Conservation (phyloP, 2,797 vertebrate species). For the Hybognathus amarus region DNA sequence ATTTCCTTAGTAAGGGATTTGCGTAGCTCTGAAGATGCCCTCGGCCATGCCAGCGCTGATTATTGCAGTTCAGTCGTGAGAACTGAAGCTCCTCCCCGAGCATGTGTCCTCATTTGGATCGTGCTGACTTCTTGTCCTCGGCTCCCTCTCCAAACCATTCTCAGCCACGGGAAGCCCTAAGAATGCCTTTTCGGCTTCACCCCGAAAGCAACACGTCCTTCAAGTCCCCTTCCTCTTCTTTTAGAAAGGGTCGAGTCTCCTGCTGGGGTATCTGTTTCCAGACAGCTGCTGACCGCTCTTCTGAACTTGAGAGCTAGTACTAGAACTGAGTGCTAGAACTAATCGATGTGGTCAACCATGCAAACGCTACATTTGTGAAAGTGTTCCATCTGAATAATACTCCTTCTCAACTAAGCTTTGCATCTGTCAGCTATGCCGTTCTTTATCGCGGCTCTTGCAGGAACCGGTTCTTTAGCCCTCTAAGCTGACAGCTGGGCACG, state of each 20-base stretch:
- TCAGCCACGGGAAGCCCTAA: constrained; percentile 2
- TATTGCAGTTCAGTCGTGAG: constrained; percentile 59
- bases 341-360: constrained; percentile 41
- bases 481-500: constrained; percentile 65
- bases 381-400: neutral
- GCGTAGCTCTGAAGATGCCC: constrained; percentile 48
- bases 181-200: constrained; percentile 25
- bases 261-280: constrained; percentile 75
- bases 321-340: constrained; percentile 58
- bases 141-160: constrained; percentile 43
- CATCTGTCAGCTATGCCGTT: constrained; percentile 55
- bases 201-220: constrained; percentile 63
- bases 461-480: constrained; percentile 46
- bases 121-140: constrained; percentile 60
- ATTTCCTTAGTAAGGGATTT: constrained; percentile 5
- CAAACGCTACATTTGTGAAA: constrained; percentile 51
- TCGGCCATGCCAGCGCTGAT: constrained; percentile 52
- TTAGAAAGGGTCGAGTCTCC: constrained; percentile 70
- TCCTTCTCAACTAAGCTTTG: constrained; percentile 56
- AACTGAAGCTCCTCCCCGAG: constrained; percentile 58
- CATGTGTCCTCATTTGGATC: constrained; percentile 57
- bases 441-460: constrained; percentile 45
- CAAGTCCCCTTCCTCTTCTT: constrained; percentile 70
- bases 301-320: constrained; percentile 73
- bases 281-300: constrained; percentile 78